These are phyloP conservation scores for Barypeithes pellucidus DNA, from an alignment of 2,888 invertebrate genomes.

Conservation along the genomic window DNA sequence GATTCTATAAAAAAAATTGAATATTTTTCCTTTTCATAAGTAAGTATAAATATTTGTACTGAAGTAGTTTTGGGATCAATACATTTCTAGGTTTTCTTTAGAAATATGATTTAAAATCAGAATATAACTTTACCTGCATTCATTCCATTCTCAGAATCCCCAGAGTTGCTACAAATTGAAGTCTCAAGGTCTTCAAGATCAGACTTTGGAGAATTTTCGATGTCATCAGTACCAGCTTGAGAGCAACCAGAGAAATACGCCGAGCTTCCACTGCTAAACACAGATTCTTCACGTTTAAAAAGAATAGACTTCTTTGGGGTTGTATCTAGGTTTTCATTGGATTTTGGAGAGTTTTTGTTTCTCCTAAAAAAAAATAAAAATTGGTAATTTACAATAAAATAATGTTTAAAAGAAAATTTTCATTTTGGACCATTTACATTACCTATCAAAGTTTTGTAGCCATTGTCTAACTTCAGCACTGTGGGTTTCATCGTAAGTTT, in stretches of 20 bases:
- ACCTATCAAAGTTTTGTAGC: slow-evolving; percentile 68
- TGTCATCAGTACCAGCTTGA: slow-evolving; percentile 57
- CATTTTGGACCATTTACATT: neutral
- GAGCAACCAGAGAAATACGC: slow-evolving; percentile 60
- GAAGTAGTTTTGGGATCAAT: no score
- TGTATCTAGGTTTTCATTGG: slow-evolving; percentile 59
- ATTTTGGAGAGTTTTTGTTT: slow-evolving; percentile 56
- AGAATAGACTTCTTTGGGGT: slow-evolving; percentile 62
- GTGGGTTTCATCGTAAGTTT: slow-evolving; percentile 69
- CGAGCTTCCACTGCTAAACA: slow-evolving; percentile 58
- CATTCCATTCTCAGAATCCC: slow-evolving; percentile 57
- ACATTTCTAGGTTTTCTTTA: no score
- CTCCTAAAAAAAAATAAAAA: slow-evolving; percentile 35
- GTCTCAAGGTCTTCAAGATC: slow-evolving; percentile 61
- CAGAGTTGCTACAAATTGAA: slow-evolving; percentile 58
- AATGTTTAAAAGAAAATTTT: neutral
- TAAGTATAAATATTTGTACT: no score
- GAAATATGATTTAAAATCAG: no score
- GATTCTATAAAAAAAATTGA: slow-evolving; percentile 43
- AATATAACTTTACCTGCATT: slow-evolving; percentile 32
- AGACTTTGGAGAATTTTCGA: slow-evolving; percentile 60
- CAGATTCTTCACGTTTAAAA: slow-evolving; percentile 59
- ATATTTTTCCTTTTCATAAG: no score
- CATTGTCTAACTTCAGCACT: slow-evolving; percentile 70
- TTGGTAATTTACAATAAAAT: neutral